Evolutionary conservation across 2,888 invertebrate genomes (phyloP).

Genomic region (Odiellus spinosus): DNA sequence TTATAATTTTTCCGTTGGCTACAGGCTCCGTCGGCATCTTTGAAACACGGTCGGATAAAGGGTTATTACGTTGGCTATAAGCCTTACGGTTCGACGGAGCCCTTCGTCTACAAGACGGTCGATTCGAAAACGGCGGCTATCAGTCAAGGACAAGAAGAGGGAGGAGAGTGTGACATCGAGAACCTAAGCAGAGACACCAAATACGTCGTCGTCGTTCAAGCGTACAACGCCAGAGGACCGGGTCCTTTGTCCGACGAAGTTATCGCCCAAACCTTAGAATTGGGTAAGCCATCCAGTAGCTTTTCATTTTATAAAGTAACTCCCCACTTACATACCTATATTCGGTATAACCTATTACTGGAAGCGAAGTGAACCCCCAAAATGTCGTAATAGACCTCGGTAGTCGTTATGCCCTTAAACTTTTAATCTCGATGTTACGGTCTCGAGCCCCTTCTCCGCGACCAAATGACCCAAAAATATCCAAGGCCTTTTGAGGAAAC

Average conservation of each 20-base stretch:
- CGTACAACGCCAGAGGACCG: conserved; percentile 18
- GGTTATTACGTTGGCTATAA: conserved; percentile 22
- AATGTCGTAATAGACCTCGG: too few relatives aligned
- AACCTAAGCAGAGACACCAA: conserved; percentile 17
- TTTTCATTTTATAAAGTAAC: too few relatives aligned
- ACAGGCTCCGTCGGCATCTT: too few relatives aligned
- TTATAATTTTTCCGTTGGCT: too few relatives aligned
- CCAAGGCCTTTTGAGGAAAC: too few relatives aligned
- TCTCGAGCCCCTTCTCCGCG: too few relatives aligned
- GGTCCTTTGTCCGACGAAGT: conserved; percentile 20
- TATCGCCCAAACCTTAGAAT: conserved; percentile 17
- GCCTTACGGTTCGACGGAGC: conserved; percentile 8
- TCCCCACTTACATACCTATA: too few relatives aligned
- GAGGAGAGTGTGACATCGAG: conserved; percentile 15
- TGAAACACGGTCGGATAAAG: conserved; percentile 7
- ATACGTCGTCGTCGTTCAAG: conserved; percentile 19
- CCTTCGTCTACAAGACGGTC: conserved; percentile 15
- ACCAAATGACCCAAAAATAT: too few relatives aligned
- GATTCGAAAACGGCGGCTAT: conserved; percentile 1
- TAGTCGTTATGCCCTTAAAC: too few relatives aligned
- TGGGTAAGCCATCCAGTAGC: conserved; percentile 8
- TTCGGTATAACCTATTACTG: too few relatives aligned
- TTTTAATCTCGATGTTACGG: too few relatives aligned
- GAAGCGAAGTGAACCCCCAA: too few relatives aligned
- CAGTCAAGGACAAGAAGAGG: conserved; percentile 14